Percentiles rank a stretch among this genome's conserved stretches.
phyloP scores from a whole-genome alignment of 2,113 vertebrate genomes.

The Saccopteryx leptura region DNA sequence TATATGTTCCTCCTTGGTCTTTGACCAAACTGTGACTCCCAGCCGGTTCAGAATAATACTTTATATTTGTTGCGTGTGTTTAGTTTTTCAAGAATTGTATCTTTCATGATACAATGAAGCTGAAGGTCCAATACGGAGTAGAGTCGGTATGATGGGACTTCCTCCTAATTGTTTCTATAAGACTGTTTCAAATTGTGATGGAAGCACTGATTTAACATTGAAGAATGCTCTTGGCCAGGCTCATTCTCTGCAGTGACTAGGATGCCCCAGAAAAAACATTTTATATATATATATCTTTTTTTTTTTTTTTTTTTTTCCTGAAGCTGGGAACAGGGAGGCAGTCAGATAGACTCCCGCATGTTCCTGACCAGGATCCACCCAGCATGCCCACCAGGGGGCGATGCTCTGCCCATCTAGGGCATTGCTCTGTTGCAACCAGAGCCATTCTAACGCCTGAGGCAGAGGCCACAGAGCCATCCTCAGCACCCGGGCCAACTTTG shows the following conservation, averaged over 20 bases:
- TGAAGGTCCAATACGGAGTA: neutral
- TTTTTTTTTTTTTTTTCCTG: no score
- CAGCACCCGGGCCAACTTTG: no score
- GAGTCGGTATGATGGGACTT: conserved; percentile 10
- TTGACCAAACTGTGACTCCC: neutral
- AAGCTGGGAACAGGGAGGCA: no score
- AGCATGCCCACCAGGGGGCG: no score
- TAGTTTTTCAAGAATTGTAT: neutral
- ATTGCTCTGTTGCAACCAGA: no score
- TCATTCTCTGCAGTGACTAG: neutral
- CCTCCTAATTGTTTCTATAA: neutral
- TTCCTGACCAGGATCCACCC: no score
- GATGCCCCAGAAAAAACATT: neutral
- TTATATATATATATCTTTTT: no score
- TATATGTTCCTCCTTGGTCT: conserved; percentile 11
- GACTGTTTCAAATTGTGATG: neutral
- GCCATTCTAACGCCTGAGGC: no score
- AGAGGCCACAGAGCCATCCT: no score
- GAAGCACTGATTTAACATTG: neutral
- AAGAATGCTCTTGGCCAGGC: neutral
- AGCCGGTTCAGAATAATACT: neutral
- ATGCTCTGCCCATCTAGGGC: no score
- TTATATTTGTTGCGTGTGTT: neutral
- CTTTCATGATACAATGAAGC: neutral
- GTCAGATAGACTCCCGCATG: no score